These are phyloP conservation scores for Limnephilus marmoratus DNA, from an alignment of 2,888 invertebrate species.

Conservation along the genomic window DNA sequence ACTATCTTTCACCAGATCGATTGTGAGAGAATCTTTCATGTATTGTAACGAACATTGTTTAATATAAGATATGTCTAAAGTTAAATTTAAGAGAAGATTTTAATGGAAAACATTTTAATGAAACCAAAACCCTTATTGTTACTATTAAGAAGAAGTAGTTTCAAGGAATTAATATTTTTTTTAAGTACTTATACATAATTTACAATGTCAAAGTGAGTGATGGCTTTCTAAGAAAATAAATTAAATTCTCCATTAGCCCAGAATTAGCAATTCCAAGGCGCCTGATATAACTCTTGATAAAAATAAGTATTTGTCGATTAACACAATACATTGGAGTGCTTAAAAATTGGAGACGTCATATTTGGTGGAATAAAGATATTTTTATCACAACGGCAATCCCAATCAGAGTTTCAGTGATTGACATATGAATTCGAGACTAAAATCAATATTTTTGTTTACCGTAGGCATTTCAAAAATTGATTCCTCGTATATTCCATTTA, in stretches of 20 bases:
- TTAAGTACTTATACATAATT: not conserved
- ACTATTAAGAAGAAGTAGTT: not conserved
- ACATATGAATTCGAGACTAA: not conserved
- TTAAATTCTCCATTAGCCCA: not conserved
- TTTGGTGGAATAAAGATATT: not conserved
- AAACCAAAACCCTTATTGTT: not conserved
- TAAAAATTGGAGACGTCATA: not conserved
- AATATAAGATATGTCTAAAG: no score
- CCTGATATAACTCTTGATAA: not conserved
- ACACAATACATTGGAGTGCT: not conserved
- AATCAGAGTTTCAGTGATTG: not conserved
- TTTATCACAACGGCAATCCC: not conserved
- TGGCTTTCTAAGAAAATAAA: not conserved
- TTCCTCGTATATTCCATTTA: not conserved
- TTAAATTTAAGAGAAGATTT: no score
- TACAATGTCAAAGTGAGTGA: not conserved
- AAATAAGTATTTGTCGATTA: not conserved
- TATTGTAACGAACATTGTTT: no score
- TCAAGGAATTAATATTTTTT: not conserved
- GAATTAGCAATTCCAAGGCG: not conserved
- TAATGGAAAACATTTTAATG: no score
- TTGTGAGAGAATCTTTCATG: no score
- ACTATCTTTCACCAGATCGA: no score
- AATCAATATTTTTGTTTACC: not conserved
- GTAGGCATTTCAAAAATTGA: not conserved